Percentiles rank a stretch among this genome's conserved stretches.
Conservation (phyloP, 2,797 vertebrate species). For the Myotis daubentonii region DNA sequence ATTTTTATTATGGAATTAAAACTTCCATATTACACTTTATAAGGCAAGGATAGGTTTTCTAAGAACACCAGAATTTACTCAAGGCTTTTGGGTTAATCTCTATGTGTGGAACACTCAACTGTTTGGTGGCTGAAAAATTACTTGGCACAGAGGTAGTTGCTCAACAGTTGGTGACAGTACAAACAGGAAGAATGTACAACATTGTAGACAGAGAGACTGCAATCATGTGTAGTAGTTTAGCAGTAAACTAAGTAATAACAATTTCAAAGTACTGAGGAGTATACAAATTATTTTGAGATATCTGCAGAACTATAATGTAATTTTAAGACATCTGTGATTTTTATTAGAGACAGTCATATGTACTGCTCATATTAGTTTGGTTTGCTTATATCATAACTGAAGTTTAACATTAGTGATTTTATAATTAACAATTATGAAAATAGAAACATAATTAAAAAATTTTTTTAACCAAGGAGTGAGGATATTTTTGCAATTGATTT, state of each 20-base stretch:
- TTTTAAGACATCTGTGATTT: constrained; percentile 41
- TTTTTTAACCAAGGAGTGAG: background rate
- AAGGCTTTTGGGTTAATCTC: constrained; percentile 3
- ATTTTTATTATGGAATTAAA: constrained; percentile 7
- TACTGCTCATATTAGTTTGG: constrained; percentile 20
- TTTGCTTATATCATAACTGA: constrained; percentile 18
- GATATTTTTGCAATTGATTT: background rate
- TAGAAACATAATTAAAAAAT: constrained; percentile 11
- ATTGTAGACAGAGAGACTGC: background rate
- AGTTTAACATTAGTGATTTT: background rate
- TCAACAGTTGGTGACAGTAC: background rate
- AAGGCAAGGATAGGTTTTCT: background rate
- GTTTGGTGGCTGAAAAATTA: constrained; percentile 2
- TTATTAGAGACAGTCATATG: background rate
- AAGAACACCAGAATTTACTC: background rate
- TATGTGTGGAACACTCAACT: background rate
- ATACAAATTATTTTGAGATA: constrained; percentile 12
- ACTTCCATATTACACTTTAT: background rate
- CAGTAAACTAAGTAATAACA: background rate
- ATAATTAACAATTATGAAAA: constrained; percentile 45
- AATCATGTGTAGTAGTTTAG: background rate
- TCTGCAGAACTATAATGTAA: background rate
- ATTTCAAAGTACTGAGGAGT: constrained; percentile 20
- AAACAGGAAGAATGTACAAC: background rate
- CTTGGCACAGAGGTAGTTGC: constrained; percentile 40